Base-by-base conservation (phyloP, 2,113 vertebrate genomes). In the Cephalophus harveyi region DNA sequence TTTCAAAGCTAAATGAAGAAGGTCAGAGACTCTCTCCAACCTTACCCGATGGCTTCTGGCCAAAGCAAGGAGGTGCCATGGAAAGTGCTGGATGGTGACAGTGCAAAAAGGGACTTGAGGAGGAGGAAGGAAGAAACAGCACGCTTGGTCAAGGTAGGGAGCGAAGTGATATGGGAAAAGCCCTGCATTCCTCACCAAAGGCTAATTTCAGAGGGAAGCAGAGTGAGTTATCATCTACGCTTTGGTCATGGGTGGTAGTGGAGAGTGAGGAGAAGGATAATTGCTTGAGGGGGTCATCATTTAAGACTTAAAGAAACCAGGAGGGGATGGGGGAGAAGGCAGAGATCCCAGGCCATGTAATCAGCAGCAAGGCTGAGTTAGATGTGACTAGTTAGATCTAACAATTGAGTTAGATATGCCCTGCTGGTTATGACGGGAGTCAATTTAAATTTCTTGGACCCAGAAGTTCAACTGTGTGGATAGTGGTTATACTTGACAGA, bases 401-500 rank as follows among this genome's bases (percentile, higher is more conserved):
- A 50, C 46, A 81, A 17, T 50, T 50, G 28, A 50, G 28, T 81
- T 81, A 50, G 28, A 12, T 52, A 16, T 52, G 16, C 78, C 99
- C 99, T 99, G 98, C 98, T 98, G 89, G 98, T 98, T 98, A 98
- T 40, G 98, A 98, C 97, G 98, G 99, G 98, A 98, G 98, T 98
- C 98, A 33, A 33, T 81, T 81, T 21, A 33, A 81, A 81, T 52
- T 52, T 50, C 78, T 50, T 33, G 78, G 16, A 33, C 16, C 16
- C 46, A 81, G 99, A 99, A 99, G 98, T 99, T 99, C 98, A 98
- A 98, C 98, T 98, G 98, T 95, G 97, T 98, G 98, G 99, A 99
- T 98, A 99, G 99, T 99, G 99, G 99, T 99, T 99, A 99, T 98
- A 99, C 97, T 87, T 57, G 19, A 99, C 98, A 98, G 97, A 97